Percentiles rank a stretch among this genome's conserved stretches.
Conservation (phyloP, 2,113 vertebrate species). For the Phaetusa simplex region DNA sequence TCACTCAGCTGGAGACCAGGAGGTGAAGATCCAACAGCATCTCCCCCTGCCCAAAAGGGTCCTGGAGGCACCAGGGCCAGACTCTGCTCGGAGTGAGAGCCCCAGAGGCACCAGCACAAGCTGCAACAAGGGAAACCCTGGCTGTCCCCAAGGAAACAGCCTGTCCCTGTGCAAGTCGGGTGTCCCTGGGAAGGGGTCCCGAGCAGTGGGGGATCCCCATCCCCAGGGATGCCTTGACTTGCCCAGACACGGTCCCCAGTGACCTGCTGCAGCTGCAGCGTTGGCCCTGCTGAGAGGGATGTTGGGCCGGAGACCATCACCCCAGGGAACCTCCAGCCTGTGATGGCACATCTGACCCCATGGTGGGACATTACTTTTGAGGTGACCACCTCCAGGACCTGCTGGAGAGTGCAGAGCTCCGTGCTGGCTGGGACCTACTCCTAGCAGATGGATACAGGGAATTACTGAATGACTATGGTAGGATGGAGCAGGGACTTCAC, state of each 20-base stretch:
- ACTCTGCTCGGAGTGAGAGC: background rate
- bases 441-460: background rate
- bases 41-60: background rate
- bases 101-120: background rate
- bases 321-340: background rate
- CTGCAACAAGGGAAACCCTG: rapidly evolving
- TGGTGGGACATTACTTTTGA: background rate
- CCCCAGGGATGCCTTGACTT: background rate
- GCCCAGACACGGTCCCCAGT: rapidly evolving
- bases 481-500: background rate
- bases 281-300: background rate
- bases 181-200: too few species aligned
- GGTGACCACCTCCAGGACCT: background rate
- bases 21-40: background rate
- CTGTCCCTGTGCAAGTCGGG: background rate
- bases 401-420: background rate
- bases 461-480: background rate
- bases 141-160: background rate
- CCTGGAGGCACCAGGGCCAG: rapidly evolving
- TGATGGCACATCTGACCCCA: background rate
- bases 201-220: background rate
- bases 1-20: background rate
- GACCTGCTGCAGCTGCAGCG: background rate
- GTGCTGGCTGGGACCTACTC: background rate
- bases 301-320: background rate